Evolutionary conservation across 1,140 invertebrate species (phyloP).

Genomic region (Eumeta japonica): DNA sequence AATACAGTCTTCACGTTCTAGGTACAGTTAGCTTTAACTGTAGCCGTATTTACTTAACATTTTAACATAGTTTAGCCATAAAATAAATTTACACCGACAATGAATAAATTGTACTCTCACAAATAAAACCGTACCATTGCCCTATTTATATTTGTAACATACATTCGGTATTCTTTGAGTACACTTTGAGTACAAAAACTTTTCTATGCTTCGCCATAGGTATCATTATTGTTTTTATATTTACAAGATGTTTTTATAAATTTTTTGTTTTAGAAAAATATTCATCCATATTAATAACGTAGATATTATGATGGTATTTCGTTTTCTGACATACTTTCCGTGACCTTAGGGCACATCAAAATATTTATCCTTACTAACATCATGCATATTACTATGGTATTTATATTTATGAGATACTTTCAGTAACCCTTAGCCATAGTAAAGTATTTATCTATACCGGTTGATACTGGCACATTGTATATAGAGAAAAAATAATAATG

Average conservation of each 20-base stretch:
- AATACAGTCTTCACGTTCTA: too few relatives aligned
- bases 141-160: slow-evolving; percentile 5
- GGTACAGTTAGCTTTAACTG: slow-evolving; percentile 37
- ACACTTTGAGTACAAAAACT: too few relatives aligned
- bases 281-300: too few relatives aligned
- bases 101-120: slow-evolving; percentile 1
- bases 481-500: slow-evolving; percentile 7
- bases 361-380: too few relatives aligned
- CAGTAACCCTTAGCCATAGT: slow-evolving; percentile 19
- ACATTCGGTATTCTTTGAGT: too few relatives aligned
- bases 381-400: too few relatives aligned
- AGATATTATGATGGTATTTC: too few relatives aligned
- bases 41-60: slow-evolving; percentile 22
- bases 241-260: too few relatives aligned
- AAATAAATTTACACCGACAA: neutral
- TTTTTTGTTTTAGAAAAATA: too few relatives aligned
- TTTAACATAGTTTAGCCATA: slow-evolving; percentile 7
- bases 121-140: neutral
- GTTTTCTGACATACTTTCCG: neutral
- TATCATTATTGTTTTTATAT: too few relatives aligned
- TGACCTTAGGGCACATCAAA: slow-evolving; percentile 6
- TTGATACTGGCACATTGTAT: slow-evolving; percentile 16
- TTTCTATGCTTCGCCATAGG: too few relatives aligned
- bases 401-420: too few relatives aligned
- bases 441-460: slow-evolving; percentile 17